Percentiles rank a stretch among this genome's conserved stretches.
Conservation (phyloP, 2,797 vertebrate species). For the Galago senegalensis region DNA sequence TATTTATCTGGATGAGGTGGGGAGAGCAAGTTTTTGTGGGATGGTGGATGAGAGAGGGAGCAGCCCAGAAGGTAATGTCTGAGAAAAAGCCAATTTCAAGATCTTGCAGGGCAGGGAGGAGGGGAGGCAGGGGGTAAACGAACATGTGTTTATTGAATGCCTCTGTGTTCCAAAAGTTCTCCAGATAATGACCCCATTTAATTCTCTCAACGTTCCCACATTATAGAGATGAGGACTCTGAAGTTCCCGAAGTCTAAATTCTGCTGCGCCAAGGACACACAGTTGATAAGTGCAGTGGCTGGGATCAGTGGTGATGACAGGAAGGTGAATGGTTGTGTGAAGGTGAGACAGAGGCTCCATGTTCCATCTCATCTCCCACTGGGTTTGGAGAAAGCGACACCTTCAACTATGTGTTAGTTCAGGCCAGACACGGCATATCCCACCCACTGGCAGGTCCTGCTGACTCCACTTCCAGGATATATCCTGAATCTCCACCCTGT, state of each 20-base stretch:
- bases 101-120: neutral
- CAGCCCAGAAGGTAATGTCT: neutral
- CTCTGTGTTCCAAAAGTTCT: neutral
- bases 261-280: neutral
- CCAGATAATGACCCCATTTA: neutral
- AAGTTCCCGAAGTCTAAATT: neutral
- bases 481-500: neutral
- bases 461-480: neutral
- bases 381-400: neutral
- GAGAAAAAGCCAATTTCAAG: neutral
- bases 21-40: neutral
- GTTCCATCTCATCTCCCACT: neutral
- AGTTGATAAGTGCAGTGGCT: neutral
- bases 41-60: neutral
- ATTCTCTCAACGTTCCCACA: neutral
- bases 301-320: neutral
- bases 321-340: neutral
- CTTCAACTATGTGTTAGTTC: neutral
- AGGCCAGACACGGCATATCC: fast-evolving
- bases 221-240: neutral
- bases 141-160: neutral
- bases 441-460: fast-evolving
- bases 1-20: neutral
- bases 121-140: neutral
- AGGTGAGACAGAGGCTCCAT: neutral